Base-by-base conservation (phyloP, 1,140 invertebrate genomes). In the Caenorhabditis latens region DNA sequence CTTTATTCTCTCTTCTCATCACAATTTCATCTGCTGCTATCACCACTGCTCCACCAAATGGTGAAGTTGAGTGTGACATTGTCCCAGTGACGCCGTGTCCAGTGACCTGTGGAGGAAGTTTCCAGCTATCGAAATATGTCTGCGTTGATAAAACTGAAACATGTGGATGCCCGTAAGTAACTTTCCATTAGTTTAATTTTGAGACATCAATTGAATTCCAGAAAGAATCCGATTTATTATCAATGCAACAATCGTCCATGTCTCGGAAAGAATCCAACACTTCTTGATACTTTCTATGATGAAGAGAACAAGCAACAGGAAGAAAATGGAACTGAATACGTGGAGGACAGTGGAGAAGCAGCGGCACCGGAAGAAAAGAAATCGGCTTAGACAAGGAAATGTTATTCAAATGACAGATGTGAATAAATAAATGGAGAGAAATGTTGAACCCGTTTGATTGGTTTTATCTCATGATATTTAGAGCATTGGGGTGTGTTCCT, bases 161-260 rank as follows among this genome's bases (percentile, higher is more conserved):
- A 5, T 79, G 71, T 50, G 46, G n/a, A 21, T 79, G 71, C 46
- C 71, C 71, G 71, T 79, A 13, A 79, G 71, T 79, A 8, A 32
- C 13, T 32, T 8, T 63, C 24, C 13, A 21, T 63, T 32, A 11
- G 11, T 8, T 13, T 13, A 32, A 16, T 14, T 46, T 46, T n/a
- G 0, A 42, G 32, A 40, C 3, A 13, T 0, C 9, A 42, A 40
- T 7, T 40, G 4, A 46, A 19, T 50, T 79, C 4, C 19, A 79
- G 71, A 53, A 50, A 50, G 40, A 79, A 79, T 50, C 71, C 71
- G 21, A 50, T 79, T 50, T 50, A 50, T 14, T 50, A 79, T 79
- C 71, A 79, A 79, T 79, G 71, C 46, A 79, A 79, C 21, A 79
- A 79, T 24, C 71, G 71, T 48, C 71, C 71, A 21, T 79, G 71